Base-by-base conservation (phyloP, 2,888 invertebrate species). In the Malthinus seriepunctatus region DNA sequence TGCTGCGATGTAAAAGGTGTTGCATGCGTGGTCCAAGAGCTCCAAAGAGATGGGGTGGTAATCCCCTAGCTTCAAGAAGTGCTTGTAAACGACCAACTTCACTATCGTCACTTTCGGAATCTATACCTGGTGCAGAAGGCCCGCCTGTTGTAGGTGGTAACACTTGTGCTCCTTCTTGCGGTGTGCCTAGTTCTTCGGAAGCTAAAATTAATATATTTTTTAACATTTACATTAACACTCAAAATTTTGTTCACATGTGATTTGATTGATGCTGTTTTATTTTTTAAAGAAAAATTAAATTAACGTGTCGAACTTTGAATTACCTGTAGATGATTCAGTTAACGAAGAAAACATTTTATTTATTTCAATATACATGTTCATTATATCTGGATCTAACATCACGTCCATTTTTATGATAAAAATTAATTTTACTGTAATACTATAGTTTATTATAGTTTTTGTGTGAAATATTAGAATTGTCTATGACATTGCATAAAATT, bases 11-110 rank as follows among this genome's bases (percentile, higher is more conserved):
- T 63, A 97, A 81, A 56, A 97, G 83, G 75, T 97, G 96, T 76
- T 97, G 97, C 95, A 98, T 95, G 51, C 97, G 86, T 46, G 97
- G 95, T 0, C 95, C 97, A 52, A 98, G 84, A 1, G 97, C 95
- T 33, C 97, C 96, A 71, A 98, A 94, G 62, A 98, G 84, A 77
- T 97, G 97, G 9, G 97, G 96, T n/a, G 97, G 97, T 67, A 97
- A 79, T 23, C 97, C 97, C 66, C 97, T 85, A 9, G 97, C 94
- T 80, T 97, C 97, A 51, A 97, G 83, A 69, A 97, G 81, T 15
- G 97, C 97, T 79, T 97, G 97, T 57, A 97, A 84, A 47, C 97
- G 87, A 35, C 97, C 96, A 76, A 97, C 96, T 80, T 97, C 97
- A 70, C 92, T 93, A 76, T 97, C 96, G 80, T 97, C 97, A 69